These are phyloP conservation scores for Cetonia aurata DNA, from an alignment of 2,888 invertebrate genomes.

Conservation along the genomic window DNA sequence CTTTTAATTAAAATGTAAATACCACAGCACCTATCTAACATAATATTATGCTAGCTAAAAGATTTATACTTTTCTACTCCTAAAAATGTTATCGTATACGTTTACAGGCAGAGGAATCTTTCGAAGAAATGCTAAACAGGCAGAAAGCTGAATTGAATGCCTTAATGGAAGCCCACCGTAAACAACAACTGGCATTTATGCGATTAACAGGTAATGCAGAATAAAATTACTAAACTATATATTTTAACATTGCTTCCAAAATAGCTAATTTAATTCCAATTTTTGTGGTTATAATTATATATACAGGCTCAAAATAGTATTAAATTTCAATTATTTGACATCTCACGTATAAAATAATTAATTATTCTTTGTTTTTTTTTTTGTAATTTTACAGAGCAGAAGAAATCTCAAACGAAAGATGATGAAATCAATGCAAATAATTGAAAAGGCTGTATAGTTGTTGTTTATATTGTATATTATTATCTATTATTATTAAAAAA, in stretches of 20 bases:
- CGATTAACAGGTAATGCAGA: constrained; percentile 50
- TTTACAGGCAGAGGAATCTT: constrained; percentile 64
- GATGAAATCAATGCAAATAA: constrained; percentile 52
- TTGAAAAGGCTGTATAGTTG: constrained; percentile 64
- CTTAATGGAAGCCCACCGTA: constrained; percentile 67
- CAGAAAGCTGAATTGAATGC: constrained; percentile 71
- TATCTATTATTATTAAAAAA: constrained; percentile 48
- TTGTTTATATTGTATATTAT: constrained; percentile 65
- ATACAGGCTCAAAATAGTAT: neutral
- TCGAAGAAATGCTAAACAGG: constrained; percentile 67
- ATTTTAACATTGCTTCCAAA: neutral
- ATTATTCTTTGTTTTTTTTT: neutral
- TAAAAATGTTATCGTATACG: neutral
- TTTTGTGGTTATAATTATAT: no score
- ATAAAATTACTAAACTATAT: no score
- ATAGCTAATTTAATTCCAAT: no score
- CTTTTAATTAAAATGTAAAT: no score
- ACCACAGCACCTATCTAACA: no score
- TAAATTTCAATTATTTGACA: neutral
- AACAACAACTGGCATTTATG: constrained; percentile 68
- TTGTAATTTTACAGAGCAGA: constrained; percentile 58
- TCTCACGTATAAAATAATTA: neutral
- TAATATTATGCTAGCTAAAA: neutral
- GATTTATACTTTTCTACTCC: neutral
- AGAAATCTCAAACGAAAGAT: constrained; percentile 57